Evolutionary conservation across 2,888 invertebrate genomes (phyloP), one percentile per base, ranked within the genome.

Genomic region (Lamellibrachia satsuma): DNA sequence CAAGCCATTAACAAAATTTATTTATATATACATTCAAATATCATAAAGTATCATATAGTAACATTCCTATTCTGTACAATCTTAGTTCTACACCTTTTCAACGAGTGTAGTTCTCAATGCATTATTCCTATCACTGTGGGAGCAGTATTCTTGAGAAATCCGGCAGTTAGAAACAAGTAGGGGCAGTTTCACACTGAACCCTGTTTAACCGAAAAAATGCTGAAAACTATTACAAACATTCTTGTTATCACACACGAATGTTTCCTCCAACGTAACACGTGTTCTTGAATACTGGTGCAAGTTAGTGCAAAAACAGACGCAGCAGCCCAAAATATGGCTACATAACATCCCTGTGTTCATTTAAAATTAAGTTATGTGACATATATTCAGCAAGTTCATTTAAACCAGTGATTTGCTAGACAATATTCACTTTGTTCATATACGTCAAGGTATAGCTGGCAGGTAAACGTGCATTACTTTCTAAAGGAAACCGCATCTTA

Each of bases 1-100:
- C 75, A 75, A 75, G 75, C 75, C 75, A 75, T 75, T 75, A 75
- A 75, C 75, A 75, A 75, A 75, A 75, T 75, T 75, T 75, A 75
- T 75, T 75, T 75, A 75, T 75, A 75, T 75, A 75, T 75, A 75
- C 75, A 75, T 75, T 75, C 75, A 75, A 75, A 75, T 75, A 75
- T 75, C 75, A 22, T 75, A 22, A 75, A 75, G 75, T 75, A 39
- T 39, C n/a, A 75, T 75, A 75, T 75, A 75, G 75, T 75, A 75
- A 75, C 75, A 75, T 75, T 75, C 75, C 75, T 75, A 75, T 75
- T 75, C 75, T 75, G 75, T 75, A 75, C 75, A 75, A 15, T 75
- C 75, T 75, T 75, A 75, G 75, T 75, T 75, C 75, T 4, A 75
- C 75, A 75, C 75, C 75, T 75, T 15, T 75, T 75, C 75, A 6